These are phyloP conservation scores for Eurytemora carolleeae DNA, from an alignment of 1,140 invertebrate species.

Conservation along the genomic window DNA sequence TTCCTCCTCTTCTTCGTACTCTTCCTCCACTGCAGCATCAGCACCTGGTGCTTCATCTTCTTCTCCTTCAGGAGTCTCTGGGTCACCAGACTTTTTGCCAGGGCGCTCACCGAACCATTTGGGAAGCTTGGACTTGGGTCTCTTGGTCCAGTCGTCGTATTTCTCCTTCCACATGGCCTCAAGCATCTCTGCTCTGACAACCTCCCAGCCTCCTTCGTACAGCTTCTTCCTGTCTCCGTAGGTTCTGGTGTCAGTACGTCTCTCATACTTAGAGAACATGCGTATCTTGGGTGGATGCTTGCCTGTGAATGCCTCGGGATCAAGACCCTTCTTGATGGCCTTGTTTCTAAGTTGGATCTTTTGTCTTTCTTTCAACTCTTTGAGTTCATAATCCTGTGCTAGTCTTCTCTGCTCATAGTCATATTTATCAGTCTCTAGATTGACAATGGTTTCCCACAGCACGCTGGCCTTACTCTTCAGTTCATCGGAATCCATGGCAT, in stretches of 20 bases:
- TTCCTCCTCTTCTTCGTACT: conserved; percentile 24
- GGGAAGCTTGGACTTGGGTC: conserved; percentile 63
- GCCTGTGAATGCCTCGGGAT: conserved; percentile 55
- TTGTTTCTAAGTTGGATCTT: conserved; percentile 71
- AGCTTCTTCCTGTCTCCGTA: conserved; percentile 89
- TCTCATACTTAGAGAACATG: conserved; percentile 95
- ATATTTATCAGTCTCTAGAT: conserved; percentile 96
- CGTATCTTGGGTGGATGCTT: conserved; percentile 97
- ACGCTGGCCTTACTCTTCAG: conserved; percentile 73
- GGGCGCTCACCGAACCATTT: conserved; percentile 84
- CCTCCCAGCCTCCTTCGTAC: conserved; percentile 74
- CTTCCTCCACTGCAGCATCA: neutral
- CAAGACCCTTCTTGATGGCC: conserved; percentile 31
- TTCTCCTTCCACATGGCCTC: conserved; percentile 69
- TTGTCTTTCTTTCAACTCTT: conserved; percentile 93
- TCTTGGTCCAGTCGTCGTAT: conserved; percentile 58
- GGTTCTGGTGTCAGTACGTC: conserved; percentile 88
- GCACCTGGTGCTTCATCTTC: conserved; percentile 31
- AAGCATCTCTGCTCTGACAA: conserved; percentile 49
- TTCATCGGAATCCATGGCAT: conserved; percentile 43
- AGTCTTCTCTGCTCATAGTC: conserved; percentile 97
- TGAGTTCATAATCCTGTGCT: conserved; percentile 97
- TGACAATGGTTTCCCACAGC: conserved; percentile 80
- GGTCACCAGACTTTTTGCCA: conserved; percentile 65
- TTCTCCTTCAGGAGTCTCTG: conserved; percentile 66